phyloP scores from a whole-genome alignment of 1,140 invertebrate species.

The Drosophila lini region DNA sequence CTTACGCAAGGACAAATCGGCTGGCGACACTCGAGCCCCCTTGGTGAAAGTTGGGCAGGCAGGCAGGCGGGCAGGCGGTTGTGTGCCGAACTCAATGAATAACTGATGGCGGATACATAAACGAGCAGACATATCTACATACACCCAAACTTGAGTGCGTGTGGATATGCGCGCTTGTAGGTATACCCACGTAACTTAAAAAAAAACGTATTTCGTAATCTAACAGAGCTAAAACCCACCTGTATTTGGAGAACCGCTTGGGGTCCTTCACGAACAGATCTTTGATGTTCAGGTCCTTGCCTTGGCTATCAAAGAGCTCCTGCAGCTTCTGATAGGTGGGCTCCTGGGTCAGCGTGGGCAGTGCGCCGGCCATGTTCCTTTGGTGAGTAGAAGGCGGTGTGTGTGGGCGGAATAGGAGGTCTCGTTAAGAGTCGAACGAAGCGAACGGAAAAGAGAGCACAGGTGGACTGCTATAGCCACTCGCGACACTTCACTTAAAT shows the following conservation, averaged over 20 bases:
- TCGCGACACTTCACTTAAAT: constrained; percentile 68
- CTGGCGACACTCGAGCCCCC: constrained; percentile 27
- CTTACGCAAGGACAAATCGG: constrained; percentile 74
- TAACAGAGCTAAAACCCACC: constrained; percentile 85
- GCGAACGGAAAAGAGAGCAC: constrained; percentile 42
- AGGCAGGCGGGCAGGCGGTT: not conserved
- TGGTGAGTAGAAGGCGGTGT: constrained; percentile 18
- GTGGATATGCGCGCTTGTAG: constrained; percentile 20
- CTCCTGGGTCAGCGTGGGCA: constrained; percentile 87
- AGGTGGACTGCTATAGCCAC: constrained; percentile 37
- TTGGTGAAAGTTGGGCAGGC: constrained; percentile 41
- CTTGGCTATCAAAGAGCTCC: constrained; percentile 88
- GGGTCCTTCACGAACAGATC: constrained; percentile 91
- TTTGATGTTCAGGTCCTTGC: constrained; percentile 90
- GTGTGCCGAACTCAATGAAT: constrained; percentile 17
- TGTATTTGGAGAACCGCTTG: constrained; percentile 92
- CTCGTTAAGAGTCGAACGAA: constrained; percentile 49
- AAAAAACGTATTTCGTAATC: constrained; percentile 7
- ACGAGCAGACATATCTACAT: constrained; percentile 15
- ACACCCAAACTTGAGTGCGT: constrained; percentile 8
- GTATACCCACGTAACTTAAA: constrained; percentile 30
- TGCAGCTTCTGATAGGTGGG: constrained; percentile 89
- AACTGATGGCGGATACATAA: constrained; percentile 39
- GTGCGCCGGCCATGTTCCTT: constrained; percentile 76
- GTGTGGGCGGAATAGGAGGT: constrained; percentile 13